Base-by-base conservation (phyloP, 2,888 invertebrate species). In the Kuschelorhynchus macadamiae region DNA sequence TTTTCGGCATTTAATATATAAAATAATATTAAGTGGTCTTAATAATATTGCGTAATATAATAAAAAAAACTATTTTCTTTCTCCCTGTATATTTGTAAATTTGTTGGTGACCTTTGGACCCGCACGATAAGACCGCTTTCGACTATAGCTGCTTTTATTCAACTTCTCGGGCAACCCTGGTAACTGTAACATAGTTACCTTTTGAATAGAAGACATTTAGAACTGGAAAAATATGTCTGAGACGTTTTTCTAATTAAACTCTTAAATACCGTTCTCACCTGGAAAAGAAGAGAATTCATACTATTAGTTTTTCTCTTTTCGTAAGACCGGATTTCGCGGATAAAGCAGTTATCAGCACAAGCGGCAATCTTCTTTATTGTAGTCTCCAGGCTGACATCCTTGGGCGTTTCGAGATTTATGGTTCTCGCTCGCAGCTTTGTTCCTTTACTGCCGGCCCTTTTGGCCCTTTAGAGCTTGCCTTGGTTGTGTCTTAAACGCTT, bases 351-450 rank as follows among this genome's bases (percentile, higher is more conserved):
- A 70, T 71, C 69, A 70, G 67, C 67, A 59, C 63, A 62, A 67
- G 59, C 63, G 64, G 71, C 71, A 70, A 71, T 71, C 63, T 71
- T 69, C 71, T 71, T 71, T 71, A 71, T 70, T 60, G 71, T 64
- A 59, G 66, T 67, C 69, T 66, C 56, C 64, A 39, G 61, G 61
- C 59, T 67, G 70, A 70, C 71, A 70, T 70, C 66, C 66, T 47
- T 33, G 59, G 56, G 69, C 63, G 65, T 61, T 55, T 55, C 30
- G 42, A 70, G 71, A 71, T 71, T 71, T 71, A 71, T 70, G 70
- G 63, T 67, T 60, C 61, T 67, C 46, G 41, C 69, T 63, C 63
- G 67, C 65, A 69, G 71, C 68, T 71, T 71, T 71, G 68, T 71
- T 71, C 71, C 61, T 69, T 71, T 67, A 71, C 68, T 66, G 65